Percentiles rank a stretch among this genome's conserved stretches.
Evolutionary conservation across 1,140 invertebrate genomes (phyloP).

Genomic region (Drosophila fuyamai): DNA sequence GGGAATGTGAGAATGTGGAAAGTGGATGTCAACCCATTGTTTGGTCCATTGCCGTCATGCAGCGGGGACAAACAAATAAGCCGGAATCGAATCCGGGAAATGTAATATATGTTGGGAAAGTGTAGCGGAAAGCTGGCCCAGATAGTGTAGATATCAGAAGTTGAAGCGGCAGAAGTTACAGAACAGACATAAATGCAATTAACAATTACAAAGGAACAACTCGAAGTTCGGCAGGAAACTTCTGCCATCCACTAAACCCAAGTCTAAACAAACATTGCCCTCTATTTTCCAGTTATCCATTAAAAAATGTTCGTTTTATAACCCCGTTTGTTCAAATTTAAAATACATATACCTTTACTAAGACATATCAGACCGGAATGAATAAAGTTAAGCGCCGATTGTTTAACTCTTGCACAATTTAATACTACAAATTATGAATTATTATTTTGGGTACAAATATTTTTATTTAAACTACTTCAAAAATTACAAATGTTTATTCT

Average conservation of each 20-base stretch:
- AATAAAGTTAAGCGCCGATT: too few relatives aligned
- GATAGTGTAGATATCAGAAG: slow-evolving; percentile 3
- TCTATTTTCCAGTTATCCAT: background rate
- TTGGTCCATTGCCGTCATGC: slow-evolving; percentile 14
- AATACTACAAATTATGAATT: too few relatives aligned
- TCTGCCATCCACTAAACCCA: background rate
- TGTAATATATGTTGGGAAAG: slow-evolving; percentile 14
- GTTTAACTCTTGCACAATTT: too few relatives aligned
- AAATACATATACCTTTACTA: too few relatives aligned
- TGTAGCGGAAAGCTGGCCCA: slow-evolving; percentile 48
- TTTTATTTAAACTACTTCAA: too few relatives aligned
- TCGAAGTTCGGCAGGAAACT: background rate
- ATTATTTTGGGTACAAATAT: too few relatives aligned
- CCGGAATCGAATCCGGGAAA: slow-evolving; percentile 41
- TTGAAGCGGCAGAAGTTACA: background rate
- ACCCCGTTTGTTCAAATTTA: too few relatives aligned
- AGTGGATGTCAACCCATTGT: slow-evolving; percentile 28
- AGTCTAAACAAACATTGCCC: slow-evolving; percentile 32
- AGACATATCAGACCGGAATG: too few relatives aligned
- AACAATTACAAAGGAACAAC: slow-evolving; percentile 29
- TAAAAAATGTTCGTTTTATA: background rate
- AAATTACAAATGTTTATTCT: too few relatives aligned
- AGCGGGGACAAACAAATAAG: slow-evolving; percentile 17
- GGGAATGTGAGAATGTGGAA: background rate
- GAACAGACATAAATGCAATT: slow-evolving; percentile 46